Evolutionary conservation across 2,113 vertebrate species (phyloP).

Genomic region (Channa argus): DNA sequence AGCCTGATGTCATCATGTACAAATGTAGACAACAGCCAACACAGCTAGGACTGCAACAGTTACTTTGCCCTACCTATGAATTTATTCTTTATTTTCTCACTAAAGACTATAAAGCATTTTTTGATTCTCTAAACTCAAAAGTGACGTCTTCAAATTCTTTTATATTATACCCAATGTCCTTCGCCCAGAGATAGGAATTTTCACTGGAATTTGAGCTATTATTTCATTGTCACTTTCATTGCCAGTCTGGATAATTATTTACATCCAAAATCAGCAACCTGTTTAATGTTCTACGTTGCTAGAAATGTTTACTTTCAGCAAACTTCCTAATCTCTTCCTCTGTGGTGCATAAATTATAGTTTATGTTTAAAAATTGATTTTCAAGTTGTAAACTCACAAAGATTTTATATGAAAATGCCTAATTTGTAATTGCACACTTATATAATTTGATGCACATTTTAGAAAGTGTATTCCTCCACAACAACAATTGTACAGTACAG

Average conservation of each 20-base stretch:
- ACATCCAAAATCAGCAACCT: no score
- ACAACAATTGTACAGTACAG: neutral
- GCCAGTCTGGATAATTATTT: neutral
- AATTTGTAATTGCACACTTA: constrained; percentile 38
- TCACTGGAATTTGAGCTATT: neutral
- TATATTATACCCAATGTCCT: neutral
- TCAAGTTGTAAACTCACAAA: constrained; percentile 19
- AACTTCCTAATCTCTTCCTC: neutral
- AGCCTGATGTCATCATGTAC: constrained; percentile 7
- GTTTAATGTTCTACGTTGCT: neutral
- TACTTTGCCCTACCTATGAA: neutral
- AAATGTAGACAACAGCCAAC: neutral
- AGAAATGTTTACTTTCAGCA: neutral
- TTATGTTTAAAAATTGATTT: constrained; percentile 35
- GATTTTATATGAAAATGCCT: constrained; percentile 28
- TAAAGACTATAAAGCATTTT: constrained; percentile 5
- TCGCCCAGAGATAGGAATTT: neutral
- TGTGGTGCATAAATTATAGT: constrained; percentile 28
- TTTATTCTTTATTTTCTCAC: neutral
- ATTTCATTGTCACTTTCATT: neutral
- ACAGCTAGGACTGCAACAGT: neutral
- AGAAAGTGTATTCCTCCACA: constrained; percentile 3
- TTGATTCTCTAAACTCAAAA: neutral
- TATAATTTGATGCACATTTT: constrained; percentile 37
- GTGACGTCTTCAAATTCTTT: neutral